Evolutionary conservation across 2,888 invertebrate genomes (phyloP).

Genomic region (Monopis laevigella): DNA sequence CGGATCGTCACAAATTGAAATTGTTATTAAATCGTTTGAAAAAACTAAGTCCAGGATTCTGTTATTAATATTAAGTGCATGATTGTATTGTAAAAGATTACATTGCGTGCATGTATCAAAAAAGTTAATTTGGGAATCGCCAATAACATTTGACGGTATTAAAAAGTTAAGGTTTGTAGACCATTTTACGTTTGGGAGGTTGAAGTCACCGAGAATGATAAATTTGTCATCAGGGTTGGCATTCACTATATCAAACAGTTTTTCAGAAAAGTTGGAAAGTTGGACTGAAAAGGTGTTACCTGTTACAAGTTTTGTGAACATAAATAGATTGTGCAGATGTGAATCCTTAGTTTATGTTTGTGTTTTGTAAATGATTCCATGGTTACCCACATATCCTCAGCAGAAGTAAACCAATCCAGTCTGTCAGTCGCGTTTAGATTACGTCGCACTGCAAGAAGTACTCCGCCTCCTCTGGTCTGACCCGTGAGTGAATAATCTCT

Average conservation of each 20-base stretch:
- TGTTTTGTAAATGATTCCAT: too few species aligned
- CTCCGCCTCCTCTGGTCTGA: not conserved
- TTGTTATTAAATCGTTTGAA: not conserved
- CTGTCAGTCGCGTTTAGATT: not conserved
- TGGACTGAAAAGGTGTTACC: too few species aligned
- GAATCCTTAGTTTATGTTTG: too few species aligned
- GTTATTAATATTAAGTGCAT: not conserved
- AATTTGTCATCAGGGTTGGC: too few species aligned
- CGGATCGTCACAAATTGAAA: not conserved
- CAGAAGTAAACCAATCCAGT: not conserved
- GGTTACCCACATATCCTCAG: not conserved
- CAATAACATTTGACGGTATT: too few species aligned
- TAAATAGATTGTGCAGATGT: not conserved
- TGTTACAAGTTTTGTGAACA: not conserved
- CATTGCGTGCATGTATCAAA: not conserved
- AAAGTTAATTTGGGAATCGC: too few species aligned
- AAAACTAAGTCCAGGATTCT: not conserved
- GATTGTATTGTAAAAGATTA: not conserved
- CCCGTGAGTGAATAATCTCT: not conserved
- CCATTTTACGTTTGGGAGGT: too few species aligned
- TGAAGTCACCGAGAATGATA: too few species aligned
- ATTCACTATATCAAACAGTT: too few species aligned
- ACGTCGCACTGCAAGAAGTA: not conserved
- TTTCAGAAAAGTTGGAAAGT: too few species aligned
- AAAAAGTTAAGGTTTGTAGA: too few species aligned